Conservation (phyloP, 2,113 vertebrate genomes). For the Coracopsis vasa region DNA sequence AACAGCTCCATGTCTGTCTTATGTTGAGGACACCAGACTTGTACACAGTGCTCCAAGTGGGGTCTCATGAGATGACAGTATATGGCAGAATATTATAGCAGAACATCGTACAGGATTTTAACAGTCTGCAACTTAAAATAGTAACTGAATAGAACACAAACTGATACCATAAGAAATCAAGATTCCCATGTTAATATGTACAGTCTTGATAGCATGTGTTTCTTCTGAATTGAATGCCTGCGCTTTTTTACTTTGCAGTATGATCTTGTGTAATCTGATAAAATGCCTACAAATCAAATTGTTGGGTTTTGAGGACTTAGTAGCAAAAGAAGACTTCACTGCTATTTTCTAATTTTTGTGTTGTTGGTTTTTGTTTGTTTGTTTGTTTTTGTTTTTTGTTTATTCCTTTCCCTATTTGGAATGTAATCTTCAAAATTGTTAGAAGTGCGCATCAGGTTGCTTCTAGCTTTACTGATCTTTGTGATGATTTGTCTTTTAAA, state of each 20-base stretch:
- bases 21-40: neutral
- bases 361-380: too few relatives aligned
- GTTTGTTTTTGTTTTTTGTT: neutral
- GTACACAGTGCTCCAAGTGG: neutral
- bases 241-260: neutral
- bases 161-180: constrained; percentile 31
- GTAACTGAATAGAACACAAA: constrained; percentile 32
- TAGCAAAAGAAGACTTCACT: neutral
- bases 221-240: neutral
- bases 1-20: neutral
- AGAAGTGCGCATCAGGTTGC: neutral
- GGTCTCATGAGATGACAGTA: neutral
- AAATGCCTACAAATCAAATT: neutral
- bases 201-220: rapidly evolving
- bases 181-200: constrained; percentile 10
- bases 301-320: neutral
- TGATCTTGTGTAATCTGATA: neutral
- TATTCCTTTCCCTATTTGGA: neutral
- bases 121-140: constrained; percentile 20
- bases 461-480: neutral
- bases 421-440: neutral
- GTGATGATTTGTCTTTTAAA: neutral
- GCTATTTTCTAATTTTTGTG: neutral
- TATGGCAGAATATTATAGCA: neutral
- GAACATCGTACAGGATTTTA: neutral